Conservation (phyloP, 2,113 vertebrate genomes). For the Prionailurus viverrinus region DNA sequence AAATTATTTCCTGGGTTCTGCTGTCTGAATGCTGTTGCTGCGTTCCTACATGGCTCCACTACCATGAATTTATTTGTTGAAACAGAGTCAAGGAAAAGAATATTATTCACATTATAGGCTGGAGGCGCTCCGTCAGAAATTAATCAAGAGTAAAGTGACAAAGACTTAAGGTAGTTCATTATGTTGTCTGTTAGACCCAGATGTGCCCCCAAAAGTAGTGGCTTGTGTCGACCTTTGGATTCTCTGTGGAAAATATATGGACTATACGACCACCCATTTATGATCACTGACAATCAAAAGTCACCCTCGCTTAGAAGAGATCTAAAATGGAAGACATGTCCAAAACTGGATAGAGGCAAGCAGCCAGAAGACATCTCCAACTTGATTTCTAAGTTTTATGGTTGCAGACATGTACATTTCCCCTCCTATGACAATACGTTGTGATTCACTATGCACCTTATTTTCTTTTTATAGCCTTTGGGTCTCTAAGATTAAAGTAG, state of each 20-base stretch:
- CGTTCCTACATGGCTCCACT: not conserved
- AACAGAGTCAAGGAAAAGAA: not conserved
- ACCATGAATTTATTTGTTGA: not conserved
- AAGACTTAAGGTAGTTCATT: not conserved
- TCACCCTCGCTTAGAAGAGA: not conserved
- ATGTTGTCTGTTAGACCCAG: not conserved
- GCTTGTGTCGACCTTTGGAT: not conserved
- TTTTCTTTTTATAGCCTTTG: slow-evolving; percentile 56
- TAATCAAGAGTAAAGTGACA: not conserved
- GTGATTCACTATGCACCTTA: slow-evolving; percentile 50
- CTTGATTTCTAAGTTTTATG: slow-evolving; percentile 43
- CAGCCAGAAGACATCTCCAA: not conserved
- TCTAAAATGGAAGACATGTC: slow-evolving; percentile 14
- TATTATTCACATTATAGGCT: not conserved
- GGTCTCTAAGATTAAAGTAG: slow-evolving; percentile 60
- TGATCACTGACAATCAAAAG: not conserved
- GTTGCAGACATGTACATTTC: not conserved
- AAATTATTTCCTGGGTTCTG: not conserved
- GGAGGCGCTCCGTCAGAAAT: not conserved
- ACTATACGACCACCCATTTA: not conserved
- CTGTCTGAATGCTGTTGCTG: not conserved
- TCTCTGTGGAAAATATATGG: not conserved
- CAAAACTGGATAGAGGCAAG: not conserved
- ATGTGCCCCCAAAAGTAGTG: not conserved
- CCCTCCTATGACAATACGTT: slow-evolving; percentile 14